Conservation (phyloP, 2,888 invertebrate genomes). For the Antheraea yamamai region DNA sequence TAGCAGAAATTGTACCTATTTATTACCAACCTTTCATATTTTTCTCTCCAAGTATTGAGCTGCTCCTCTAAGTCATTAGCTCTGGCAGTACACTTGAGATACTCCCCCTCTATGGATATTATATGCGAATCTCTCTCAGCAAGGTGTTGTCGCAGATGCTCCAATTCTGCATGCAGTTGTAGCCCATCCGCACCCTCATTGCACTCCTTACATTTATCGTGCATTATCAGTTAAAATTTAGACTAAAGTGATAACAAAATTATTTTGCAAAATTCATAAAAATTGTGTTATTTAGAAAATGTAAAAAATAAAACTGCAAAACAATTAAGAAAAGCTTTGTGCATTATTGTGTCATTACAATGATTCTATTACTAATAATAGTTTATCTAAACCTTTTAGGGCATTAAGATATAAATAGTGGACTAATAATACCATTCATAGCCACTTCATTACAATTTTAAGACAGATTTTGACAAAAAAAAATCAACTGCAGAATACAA, state of each 20-base stretch:
- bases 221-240: slow-evolving; percentile 61
- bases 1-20: not conserved
- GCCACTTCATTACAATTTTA: not conserved
- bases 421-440: slow-evolving; percentile 4
- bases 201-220: slow-evolving; percentile 70
- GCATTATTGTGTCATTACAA: slow-evolving; percentile 34
- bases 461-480: slow-evolving; percentile 2
- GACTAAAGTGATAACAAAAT: slow-evolving; percentile 25
- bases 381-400: not conserved
- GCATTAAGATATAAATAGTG: not conserved
- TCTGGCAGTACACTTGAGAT: slow-evolving; percentile 90
- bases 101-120: slow-evolving; percentile 92
- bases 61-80: slow-evolving; percentile 91
- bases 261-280: slow-evolving; percentile 8
- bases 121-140: slow-evolving; percentile 92
- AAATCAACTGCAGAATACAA: slow-evolving; percentile 16
- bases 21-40: slow-evolving; percentile 88
- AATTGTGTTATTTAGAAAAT: slow-evolving; percentile 7
- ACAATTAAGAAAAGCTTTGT: slow-evolving; percentile 54
- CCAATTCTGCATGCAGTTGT: slow-evolving; percentile 93
- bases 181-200: slow-evolving; percentile 69
- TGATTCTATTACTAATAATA: not conserved
- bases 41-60: slow-evolving; percentile 93
- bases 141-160: slow-evolving; percentile 91
- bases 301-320: slow-evolving; percentile 42